These are phyloP conservation scores for Amphipyra berbera DNA, from an alignment of 2,888 invertebrate species.

Conservation along the genomic window DNA sequence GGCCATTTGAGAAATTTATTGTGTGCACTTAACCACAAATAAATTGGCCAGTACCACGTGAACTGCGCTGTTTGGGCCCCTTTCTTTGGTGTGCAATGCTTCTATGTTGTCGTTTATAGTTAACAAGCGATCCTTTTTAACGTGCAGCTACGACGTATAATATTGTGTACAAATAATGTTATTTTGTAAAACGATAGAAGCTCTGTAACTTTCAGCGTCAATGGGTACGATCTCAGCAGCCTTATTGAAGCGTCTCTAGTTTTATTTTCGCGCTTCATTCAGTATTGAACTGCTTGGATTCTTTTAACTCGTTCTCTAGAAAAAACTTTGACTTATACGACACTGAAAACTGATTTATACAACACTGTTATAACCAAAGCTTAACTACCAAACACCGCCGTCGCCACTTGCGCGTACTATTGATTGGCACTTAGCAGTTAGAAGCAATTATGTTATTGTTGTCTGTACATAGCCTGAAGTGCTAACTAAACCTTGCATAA, in stretches of 20 bases:
- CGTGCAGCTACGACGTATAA: conserved; percentile 32
- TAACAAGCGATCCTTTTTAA: conserved; percentile 60
- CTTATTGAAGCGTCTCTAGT: conserved; percentile 7
- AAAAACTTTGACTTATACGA: background rate
- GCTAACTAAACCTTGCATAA: conserved; percentile 45
- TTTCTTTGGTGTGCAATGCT: conserved; percentile 66
- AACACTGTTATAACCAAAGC: no score
- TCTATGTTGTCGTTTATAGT: conserved; percentile 59
- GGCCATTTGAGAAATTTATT: conserved; percentile 89
- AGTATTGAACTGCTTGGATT: conserved; percentile 1
- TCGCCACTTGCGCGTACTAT: conserved; percentile 25
- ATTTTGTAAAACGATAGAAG: conserved; percentile 36
- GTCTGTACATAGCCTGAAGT: conserved; percentile 43
- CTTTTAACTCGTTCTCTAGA: conserved; percentile 1
- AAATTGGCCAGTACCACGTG: conserved; percentile 85
- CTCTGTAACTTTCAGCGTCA: conserved; percentile 14
- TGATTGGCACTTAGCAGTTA: conserved; percentile 36
- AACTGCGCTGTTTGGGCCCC: conserved; percentile 71
- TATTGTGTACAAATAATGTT: conserved; percentile 45
- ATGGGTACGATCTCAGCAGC: background rate
- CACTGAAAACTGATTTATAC: no score
- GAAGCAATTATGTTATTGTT: conserved; percentile 45
- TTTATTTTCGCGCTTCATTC: conserved; percentile 13
- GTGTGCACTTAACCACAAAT: conserved; percentile 89
- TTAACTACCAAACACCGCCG: background rate